Base-by-base conservation (phyloP, 2,797 vertebrate genomes). In the Cynodonichthys magdalenae region DNA sequence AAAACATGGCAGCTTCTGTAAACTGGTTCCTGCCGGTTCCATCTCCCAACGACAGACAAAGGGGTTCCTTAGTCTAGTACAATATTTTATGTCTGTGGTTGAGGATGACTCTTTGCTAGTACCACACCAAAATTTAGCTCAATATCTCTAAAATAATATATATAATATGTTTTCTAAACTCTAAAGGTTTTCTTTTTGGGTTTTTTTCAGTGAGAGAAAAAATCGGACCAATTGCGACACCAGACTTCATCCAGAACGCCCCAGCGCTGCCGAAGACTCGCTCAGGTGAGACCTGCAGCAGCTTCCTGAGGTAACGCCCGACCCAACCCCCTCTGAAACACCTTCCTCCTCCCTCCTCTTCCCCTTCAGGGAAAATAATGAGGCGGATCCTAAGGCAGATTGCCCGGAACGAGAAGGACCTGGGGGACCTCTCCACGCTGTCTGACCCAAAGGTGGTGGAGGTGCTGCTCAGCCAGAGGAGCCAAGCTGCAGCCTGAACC, bases 191-290 rank as follows among this genome's bases (percentile, higher is more conserved):
- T 3, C 11, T 39, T 39, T 11, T 2, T 12, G 36, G 18, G 59
- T 39, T 1, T 62, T 50, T 71, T 63, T 55, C 66, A 95, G 94
- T 95, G 70, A 92, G 94, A 71, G 92, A 94, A 68, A 95, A 92
- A 88, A 95, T 95, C 5, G 94, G 94, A 69, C 93, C 94, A 41
- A 94, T 95, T 44, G 94, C 94, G 18, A 95, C 91, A 0, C 94
- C 94, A 8, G 94, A 95, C 87, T 95, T 93, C 64, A 92, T 95
- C 29, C 94, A 95, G 57, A 93, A 95, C 24, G 94, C 94, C 41
- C 94, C 94, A 0, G 88, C 84, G 5, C 91, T 95, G 36, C 94
- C 94, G 0, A 95, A 95, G 82, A 95, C 94, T 1, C 93, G 94
- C 58, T 95, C 94, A 90, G 94, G 94, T 95, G 89, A 71, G 17